Evolutionary conservation across 2,888 invertebrate genomes (phyloP).

Genomic region (Sminthurides aquaticus): DNA sequence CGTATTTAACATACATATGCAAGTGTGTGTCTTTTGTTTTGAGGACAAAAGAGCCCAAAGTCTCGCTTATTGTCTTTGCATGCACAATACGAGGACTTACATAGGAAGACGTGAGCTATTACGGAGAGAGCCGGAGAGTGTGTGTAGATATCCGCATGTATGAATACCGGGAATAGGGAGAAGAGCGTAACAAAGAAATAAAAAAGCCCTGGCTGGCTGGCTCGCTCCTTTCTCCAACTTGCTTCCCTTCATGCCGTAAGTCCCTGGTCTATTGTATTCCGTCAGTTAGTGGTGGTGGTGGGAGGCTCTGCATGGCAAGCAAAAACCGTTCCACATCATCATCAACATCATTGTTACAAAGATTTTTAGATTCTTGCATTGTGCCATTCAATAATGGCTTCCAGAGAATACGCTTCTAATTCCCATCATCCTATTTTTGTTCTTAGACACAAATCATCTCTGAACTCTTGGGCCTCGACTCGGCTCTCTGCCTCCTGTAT

Average conservation of each 20-base stretch:
- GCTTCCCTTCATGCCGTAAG: neutral
- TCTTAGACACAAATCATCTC: neutral
- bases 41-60: constrained; percentile 29
- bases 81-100: constrained; percentile 19
- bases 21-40: constrained; percentile 27
- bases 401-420: neutral
- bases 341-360: neutral
- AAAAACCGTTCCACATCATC: neutral
- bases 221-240: neutral
- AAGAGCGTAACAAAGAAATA: neutral
- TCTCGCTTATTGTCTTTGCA: constrained; percentile 28
- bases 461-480: neutral
- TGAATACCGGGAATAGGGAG: no score
- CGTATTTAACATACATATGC: neutral
- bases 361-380: neutral
- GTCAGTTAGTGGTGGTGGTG: neutral
- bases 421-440: neutral
- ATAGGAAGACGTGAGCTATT: neutral
- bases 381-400: neutral
- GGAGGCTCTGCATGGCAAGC: neutral
- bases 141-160: no score
- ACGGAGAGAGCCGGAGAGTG: neutral
- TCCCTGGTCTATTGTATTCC: neutral
- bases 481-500: no score
- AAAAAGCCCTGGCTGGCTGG: neutral